Evolutionary conservation across 2,888 invertebrate genomes (phyloP), one percentile per base, ranked within the genome.

Genomic region (Megastigmus dorsalis): DNA sequence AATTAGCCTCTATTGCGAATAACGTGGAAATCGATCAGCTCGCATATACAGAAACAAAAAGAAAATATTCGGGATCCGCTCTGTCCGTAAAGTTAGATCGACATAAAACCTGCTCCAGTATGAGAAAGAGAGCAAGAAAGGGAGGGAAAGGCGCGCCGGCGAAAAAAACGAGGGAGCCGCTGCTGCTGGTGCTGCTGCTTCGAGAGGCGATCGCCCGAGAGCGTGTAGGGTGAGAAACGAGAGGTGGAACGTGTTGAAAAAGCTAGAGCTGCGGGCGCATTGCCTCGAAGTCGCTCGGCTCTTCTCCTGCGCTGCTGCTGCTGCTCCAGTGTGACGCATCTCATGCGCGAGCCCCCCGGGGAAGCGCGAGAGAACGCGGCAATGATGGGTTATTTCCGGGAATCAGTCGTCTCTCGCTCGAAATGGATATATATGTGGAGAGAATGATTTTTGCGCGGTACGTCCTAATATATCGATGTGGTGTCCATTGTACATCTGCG

Each of bases 371-470:
- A 23, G 52, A 43, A 18, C 41, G 52, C 36, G n/a, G 28, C 55
- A 67, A 62, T 71, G 63, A 77, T 73, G 57, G 77, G 79, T 77
- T 80, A 80, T 80, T 81, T 82, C 79, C 77, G 79, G 73, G 77
- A 80, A 80, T 75, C 67, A 65, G 69, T 72, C 70, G 69, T 80
- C 78, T 80, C 79, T 77, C 77, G 9, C 13, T 10, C 20, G 6
- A 1, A 3, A 15, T 23, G 20, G 26, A 2, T 38, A 6, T 26
- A 41, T 59, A 41, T 10, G 20, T 38, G 9, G 30, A 57, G 2
- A 36, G 20, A 13, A 9, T 10, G 20, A 55, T 38, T 38, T 57
- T 23, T 18, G 41, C 28, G 28, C 28, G 43, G 18, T 43, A n/a
- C n/a, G n/a, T n/a, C n/a, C n/a, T n/a, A n/a, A n/a, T n/a, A n/a